Conservation (phyloP, 2,113 vertebrate species). For the Strigops habroptila region DNA sequence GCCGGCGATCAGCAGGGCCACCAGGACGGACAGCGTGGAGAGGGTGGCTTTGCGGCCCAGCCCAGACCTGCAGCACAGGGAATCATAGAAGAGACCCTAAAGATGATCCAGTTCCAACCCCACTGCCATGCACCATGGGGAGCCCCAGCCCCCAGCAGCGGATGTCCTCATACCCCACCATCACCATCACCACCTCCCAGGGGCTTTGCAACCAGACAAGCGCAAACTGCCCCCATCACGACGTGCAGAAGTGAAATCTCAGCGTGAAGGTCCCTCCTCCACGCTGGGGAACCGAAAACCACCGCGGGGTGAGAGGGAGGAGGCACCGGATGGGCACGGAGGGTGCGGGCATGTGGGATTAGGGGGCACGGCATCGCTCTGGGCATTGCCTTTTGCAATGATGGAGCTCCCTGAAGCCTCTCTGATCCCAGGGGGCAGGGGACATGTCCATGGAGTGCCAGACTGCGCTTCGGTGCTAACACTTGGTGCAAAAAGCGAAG, state of each 20-base stretch:
- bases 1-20: conserved; percentile 83
- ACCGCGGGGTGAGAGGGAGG: fast-evolving
- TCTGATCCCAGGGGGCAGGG: fast-evolving
- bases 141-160: neutral
- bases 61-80: neutral
- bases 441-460: fast-evolving
- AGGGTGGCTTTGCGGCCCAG: conserved; percentile 70
- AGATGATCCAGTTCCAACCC: neutral
- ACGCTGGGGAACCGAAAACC: neutral
- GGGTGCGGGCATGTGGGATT: neutral
- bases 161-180: neutral
- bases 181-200: fast-evolving
- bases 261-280: neutral
- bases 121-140: neutral
- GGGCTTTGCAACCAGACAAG: neutral
- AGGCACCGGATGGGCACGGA: neutral
- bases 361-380: neutral
- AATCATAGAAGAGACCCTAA: neutral
- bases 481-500: neutral
- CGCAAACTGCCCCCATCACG: neutral
- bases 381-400: neutral
- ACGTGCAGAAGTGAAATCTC: neutral
- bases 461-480: fast-evolving
- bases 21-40: conserved; percentile 81
- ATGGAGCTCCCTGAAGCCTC: neutral